Percentiles rank a stretch among this genome's conserved stretches.
Evolutionary conservation across 2,797 vertebrate genomes (phyloP).

Genomic region (Fundulus diaphanus): DNA sequence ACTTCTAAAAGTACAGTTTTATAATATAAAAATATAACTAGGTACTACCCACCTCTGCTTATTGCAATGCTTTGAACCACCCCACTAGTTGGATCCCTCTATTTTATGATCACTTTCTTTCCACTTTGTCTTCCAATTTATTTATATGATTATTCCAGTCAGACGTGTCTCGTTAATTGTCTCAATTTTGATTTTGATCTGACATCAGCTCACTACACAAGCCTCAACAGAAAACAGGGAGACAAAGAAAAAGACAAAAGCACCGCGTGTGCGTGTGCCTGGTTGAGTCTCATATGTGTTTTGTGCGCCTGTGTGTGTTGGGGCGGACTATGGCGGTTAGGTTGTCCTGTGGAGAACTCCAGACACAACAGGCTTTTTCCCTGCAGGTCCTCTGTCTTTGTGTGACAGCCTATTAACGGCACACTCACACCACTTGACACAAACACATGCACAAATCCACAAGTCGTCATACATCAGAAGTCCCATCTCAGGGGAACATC

Average conservation of each 20-base stretch:
- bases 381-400: slow-evolving; percentile 62
- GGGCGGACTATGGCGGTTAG: slow-evolving; percentile 27
- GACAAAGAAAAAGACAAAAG: slow-evolving; percentile 37
- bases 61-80: neutral
- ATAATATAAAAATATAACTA: no score
- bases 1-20: no score
- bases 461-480: slow-evolving; percentile 50
- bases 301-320: neutral
- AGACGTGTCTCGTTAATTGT: neutral
- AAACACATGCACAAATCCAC: slow-evolving; percentile 19
- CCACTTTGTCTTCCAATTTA: neutral
- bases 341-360: slow-evolving; percentile 64
- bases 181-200: neutral
- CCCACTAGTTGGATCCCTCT: neutral
- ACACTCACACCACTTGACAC: slow-evolving; percentile 33
- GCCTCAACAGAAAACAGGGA: slow-evolving; percentile 9
- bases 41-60: no score
- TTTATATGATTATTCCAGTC: neutral
- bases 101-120: neutral
- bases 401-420: slow-evolving; percentile 74
- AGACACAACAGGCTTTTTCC: slow-evolving; percentile 68
- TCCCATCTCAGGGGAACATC: slow-evolving; percentile 59
- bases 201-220: slow-evolving; percentile 19
- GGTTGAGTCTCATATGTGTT: neutral
- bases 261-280: neutral